Evolutionary conservation across 2,113 vertebrate genomes (phyloP), one percentile per base, ranked within the genome.

Genomic region (Semnopithecus entellus): DNA sequence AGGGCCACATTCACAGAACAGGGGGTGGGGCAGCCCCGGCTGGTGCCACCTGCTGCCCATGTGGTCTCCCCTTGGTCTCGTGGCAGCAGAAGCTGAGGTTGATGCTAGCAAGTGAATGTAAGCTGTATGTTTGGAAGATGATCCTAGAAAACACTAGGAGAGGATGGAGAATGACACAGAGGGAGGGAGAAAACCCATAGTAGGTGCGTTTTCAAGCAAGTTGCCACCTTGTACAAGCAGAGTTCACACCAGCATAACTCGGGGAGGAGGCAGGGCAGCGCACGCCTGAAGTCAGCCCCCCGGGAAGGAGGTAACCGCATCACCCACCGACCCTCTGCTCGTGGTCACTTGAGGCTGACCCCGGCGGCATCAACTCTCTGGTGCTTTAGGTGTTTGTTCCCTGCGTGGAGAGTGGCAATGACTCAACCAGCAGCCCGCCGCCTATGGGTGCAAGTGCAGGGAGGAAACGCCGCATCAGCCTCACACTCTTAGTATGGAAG

Each of bases 271-370:
- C 2, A 4, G 40, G 7, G 57, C 5, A 7, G 75, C 20, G 2
- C 22, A 9, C 0, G 6, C n/a, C 13, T 40, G 4, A 3, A 22
- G 22, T 48, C 68, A 4, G 43, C 59, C 12, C 20, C 66, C 78
- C 2, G 3, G 25, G 40, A 10, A 38, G 17, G n/a, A 13, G n/a
- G 13, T 2, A 1, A 12, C 38, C 18, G 2, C 4, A 7, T 48
- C 72, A 3, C 2, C 40, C 35, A 22, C 35, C 9, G n/a, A 3
- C 11, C 11, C 8, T 61, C 25, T 6, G 17, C 23, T 85, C 5
- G 1, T 16, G 18, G 45, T 2, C 7, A 38, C 32, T 4, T 2
- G 57, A 10, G n/a, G 70, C 90, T 22, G 18, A 40, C 18, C 20
- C 45, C 25, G 17, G 57, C 17, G 16, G 12, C 25, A 3, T 6